A percentile compares a stretch with the other conserved stretches of the same genome.
These are phyloP conservation scores for Macrostomum lignano DNA, from an alignment of 1,140 invertebrate species.

Conservation along the genomic window DNA sequence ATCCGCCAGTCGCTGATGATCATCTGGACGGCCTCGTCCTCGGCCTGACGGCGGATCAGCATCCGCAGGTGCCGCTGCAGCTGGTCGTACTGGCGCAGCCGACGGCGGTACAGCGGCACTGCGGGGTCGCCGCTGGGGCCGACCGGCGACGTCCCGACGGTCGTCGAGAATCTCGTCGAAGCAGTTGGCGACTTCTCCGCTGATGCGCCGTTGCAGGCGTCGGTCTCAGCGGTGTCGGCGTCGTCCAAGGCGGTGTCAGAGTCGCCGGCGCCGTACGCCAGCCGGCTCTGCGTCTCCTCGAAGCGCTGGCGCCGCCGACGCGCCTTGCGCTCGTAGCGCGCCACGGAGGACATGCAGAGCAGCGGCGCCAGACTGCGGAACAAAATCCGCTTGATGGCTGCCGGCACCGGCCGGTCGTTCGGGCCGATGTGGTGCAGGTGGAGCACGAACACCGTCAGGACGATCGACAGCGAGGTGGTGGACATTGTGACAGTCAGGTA, in stretches of 20 bases:
- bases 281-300: too few relatives aligned
- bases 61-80: background rate
- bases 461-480: constrained; percentile 26
- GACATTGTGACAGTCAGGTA: constrained; percentile 28
- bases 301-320: too few relatives aligned
- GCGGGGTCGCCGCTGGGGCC: too few relatives aligned
- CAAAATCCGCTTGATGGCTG: constrained; percentile 13
- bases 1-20: constrained; percentile 21
- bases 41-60: constrained; percentile 4
- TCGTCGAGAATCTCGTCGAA: too few relatives aligned
- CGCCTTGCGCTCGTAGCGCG: too few relatives aligned
- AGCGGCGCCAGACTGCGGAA: constrained; percentile 1
- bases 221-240: constrained; percentile 37
- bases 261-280: constrained; percentile 38
- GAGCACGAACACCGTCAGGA: constrained; percentile 27
- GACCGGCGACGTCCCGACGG: too few relatives aligned
- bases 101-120: too few relatives aligned
- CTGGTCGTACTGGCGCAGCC: constrained; percentile 3
- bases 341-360: background rate
- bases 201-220: too few relatives aligned
- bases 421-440: constrained; percentile 27
- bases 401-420: constrained; percentile 16
- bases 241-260: constrained; percentile 46
- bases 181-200: too few relatives aligned
- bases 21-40: constrained; percentile 1